phyloP scores from a whole-genome alignment of 2,797 vertebrate genomes.

The Anas bernieri region DNA sequence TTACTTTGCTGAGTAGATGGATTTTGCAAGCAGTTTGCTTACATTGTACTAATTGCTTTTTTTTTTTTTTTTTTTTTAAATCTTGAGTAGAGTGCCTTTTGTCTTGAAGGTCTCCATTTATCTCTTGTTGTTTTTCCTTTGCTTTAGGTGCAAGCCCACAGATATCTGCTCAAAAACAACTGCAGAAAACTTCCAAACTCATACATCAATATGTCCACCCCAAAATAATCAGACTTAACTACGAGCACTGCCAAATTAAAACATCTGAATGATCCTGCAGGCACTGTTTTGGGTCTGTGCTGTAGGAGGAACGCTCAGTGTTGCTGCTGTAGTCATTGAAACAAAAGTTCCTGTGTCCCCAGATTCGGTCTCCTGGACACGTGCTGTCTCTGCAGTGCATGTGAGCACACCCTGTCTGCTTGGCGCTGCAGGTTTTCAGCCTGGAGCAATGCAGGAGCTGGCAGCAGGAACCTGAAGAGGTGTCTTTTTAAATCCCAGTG shows the following conservation, averaged over 20 bases:
- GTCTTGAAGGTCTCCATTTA: neutral
- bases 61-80: neutral
- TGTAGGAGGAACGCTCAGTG: neutral
- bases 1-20: neutral
- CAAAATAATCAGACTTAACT: neutral
- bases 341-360: neutral
- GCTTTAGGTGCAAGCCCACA: neutral
- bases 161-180: neutral
- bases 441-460: neutral
- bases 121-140: neutral
- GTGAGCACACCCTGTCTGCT: neutral
- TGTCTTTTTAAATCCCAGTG: neutral
- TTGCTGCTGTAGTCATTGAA: neutral
- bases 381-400: neutral
- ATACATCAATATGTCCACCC: neutral
- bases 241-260: neutral
- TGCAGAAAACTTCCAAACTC: neutral
- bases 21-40: neutral
- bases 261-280: neutral
- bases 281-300: neutral
- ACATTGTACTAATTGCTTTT: neutral
- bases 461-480: neutral
- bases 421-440: neutral
- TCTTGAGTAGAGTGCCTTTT: neutral
- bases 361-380: neutral